Conservation (phyloP, 2,888 invertebrate species). For the Rhogogaster chlorosoma region DNA sequence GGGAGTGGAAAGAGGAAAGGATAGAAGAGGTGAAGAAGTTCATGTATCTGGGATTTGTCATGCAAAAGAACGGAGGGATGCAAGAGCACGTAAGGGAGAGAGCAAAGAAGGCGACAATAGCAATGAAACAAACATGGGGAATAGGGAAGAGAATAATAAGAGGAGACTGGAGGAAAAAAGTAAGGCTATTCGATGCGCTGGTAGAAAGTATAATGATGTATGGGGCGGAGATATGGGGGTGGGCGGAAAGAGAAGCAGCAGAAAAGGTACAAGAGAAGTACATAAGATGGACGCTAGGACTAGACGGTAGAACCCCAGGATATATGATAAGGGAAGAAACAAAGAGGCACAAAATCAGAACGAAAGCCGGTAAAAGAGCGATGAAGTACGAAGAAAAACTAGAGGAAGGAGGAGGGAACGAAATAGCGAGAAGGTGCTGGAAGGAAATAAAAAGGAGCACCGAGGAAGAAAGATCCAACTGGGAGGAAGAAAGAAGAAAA, state of each 20-base stretch:
- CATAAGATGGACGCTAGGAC: slow-evolving; percentile 48
- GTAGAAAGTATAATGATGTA: slow-evolving; percentile 38
- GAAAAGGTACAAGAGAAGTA: slow-evolving; percentile 34
- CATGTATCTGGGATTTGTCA: slow-evolving; percentile 49
- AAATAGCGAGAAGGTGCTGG: neutral
- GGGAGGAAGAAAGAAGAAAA: neutral
- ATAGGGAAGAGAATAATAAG: slow-evolving; percentile 43
- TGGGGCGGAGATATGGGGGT: slow-evolving; percentile 46
- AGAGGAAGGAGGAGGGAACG: neutral
- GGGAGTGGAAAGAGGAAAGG: slow-evolving; percentile 25
- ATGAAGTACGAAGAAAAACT: neutral
- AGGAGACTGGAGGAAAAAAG: slow-evolving; percentile 7
- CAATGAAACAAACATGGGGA: slow-evolving; percentile 42
- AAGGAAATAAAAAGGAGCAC: neutral
- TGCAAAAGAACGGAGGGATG: neutral
- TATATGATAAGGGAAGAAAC: slow-evolving; percentile 47
- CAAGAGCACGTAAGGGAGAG: slow-evolving; percentile 22
- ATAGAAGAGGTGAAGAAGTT: slow-evolving; percentile 54
- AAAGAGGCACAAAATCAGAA: slow-evolving; percentile 43
- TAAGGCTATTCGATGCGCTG: slow-evolving; percentile 33
- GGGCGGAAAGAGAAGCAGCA: slow-evolving; percentile 26
- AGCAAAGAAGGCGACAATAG: slow-evolving; percentile 44
- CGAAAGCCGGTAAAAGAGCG: neutral
- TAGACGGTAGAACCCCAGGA: slow-evolving; percentile 6
- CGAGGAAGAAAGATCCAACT: neutral